A percentile compares a stretch with the other conserved stretches of the same genome.
phyloP scores from a whole-genome alignment of 2,797 vertebrate species.

The Poeciliopsis turneri region DNA sequence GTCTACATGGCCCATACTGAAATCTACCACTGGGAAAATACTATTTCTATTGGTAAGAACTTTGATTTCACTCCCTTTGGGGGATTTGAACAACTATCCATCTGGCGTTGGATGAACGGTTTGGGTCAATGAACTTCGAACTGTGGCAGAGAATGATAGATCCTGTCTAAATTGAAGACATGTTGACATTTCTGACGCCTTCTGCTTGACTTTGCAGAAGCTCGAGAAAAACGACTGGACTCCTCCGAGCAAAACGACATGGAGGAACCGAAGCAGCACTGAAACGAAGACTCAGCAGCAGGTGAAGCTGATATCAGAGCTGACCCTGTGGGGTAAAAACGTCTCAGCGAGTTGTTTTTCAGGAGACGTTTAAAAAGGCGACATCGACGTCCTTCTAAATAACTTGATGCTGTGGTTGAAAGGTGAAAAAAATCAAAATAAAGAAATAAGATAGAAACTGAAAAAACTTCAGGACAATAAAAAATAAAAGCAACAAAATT shows the following conservation, averaged over 20 bases:
- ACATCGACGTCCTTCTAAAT: background rate
- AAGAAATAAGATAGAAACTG: background rate
- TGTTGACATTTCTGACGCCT: background rate
- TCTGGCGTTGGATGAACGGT: background rate
- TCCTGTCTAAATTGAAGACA: background rate
- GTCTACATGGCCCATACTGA: background rate
- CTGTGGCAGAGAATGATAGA: background rate
- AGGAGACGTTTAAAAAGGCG: background rate
- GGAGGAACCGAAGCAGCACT: conserved; percentile 81
- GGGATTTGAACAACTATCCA: no score
- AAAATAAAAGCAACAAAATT: no score
- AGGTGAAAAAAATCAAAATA: background rate
- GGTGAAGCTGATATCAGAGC: conserved; percentile 69
- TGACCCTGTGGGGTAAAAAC: background rate
- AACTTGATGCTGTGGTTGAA: background rate
- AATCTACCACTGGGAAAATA: background rate
- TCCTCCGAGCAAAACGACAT: conserved; percentile 83
- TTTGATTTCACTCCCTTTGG: background rate
- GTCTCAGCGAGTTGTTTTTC: background rate
- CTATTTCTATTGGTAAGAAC: background rate
- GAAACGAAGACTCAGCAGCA: conserved; percentile 84
- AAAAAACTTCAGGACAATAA: no score
- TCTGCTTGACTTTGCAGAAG: conserved; percentile 63
- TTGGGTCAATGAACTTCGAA: background rate
- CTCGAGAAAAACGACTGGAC: conserved; percentile 79